Percentiles rank a stretch among this genome's conserved stretches.
These are phyloP conservation scores for Lottia gigantea DNA, from an alignment of 2,888 invertebrate genomes.

Conservation along the genomic window DNA sequence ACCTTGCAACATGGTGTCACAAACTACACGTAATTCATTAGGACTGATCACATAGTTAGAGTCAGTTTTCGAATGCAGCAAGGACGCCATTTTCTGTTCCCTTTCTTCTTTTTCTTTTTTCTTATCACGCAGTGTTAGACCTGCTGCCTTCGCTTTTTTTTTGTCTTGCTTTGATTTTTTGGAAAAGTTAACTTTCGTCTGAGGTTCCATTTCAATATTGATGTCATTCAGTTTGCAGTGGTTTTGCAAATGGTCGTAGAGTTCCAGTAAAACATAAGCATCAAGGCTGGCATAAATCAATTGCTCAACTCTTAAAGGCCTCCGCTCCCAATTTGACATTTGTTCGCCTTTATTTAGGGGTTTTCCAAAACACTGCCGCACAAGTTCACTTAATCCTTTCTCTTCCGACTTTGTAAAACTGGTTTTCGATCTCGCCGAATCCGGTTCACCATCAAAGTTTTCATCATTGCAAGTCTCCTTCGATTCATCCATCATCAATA, in stretches of 20 bases:
- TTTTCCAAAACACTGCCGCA: conserved; percentile 58
- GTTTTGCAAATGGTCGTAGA: conserved; percentile 76
- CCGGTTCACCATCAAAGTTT: conserved; percentile 8
- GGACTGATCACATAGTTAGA: conserved; percentile 36
- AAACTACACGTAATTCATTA: conserved; percentile 70
- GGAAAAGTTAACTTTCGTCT: conserved; percentile 40
- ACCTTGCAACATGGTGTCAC: conserved; percentile 73
- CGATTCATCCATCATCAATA: conserved; percentile 23
- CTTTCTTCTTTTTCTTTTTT: conserved; percentile 10
- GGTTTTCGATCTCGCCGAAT: neutral
- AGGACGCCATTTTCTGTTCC: neutral
- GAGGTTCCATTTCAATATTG: conserved; percentile 42
- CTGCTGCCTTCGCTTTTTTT: conserved; percentile 39
- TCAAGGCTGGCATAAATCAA: conserved; percentile 74
- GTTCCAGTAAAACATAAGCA: conserved; percentile 85
- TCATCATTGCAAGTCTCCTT: conserved; percentile 36
- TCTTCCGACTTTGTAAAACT: conserved; percentile 42
- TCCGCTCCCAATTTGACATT: conserved; percentile 67
- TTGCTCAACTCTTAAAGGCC: conserved; percentile 63
- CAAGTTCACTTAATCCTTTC: conserved; percentile 63
- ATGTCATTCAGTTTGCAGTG: conserved; percentile 33
- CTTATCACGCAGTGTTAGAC: conserved; percentile 23
- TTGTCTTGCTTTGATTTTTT: conserved; percentile 46
- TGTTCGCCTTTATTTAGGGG: conserved; percentile 65
- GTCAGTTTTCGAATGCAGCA: neutral